Percentiles rank a stretch among this genome's conserved stretches.
Evolutionary conservation across 2,888 invertebrate species (phyloP).

Genomic region (Harpalus rubripes): DNA sequence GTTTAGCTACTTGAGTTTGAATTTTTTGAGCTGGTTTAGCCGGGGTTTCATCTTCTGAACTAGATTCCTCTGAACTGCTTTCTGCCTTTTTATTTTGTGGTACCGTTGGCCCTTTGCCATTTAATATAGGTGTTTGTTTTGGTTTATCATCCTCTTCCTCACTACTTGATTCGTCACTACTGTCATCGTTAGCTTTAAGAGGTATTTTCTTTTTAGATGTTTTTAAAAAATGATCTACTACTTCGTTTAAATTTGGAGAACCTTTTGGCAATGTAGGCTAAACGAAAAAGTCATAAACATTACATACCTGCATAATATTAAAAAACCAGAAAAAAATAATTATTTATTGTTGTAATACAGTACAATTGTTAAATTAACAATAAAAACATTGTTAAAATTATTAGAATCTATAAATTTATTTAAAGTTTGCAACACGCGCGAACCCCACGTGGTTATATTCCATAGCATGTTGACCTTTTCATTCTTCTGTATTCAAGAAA

Average conservation of each 20-base stretch:
- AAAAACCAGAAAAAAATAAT: constrained; percentile 30
- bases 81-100: constrained; percentile 63
- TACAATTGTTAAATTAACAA: constrained; percentile 19
- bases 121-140: constrained; percentile 67
- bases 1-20: constrained; percentile 67
- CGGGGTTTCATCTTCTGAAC: constrained; percentile 67
- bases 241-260: constrained; percentile 82
- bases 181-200: constrained; percentile 70
- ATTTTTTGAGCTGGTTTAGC: constrained; percentile 66
- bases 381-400: not conserved
- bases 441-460: constrained; percentile 67
- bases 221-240: constrained; percentile 81
- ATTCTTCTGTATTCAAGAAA: constrained; percentile 16
- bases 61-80: constrained; percentile 69
- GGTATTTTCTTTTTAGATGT: constrained; percentile 77
- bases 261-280: constrained; percentile 84
- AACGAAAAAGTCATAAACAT: constrained; percentile 70
- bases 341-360: not conserved
- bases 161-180: constrained; percentile 73
- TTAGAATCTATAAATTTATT: not conserved
- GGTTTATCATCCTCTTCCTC: constrained; percentile 70
- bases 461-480: constrained; percentile 24
- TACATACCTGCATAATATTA: constrained; percentile 52
- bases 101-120: constrained; percentile 68
- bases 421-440: constrained; percentile 43